These are phyloP conservation scores for Oxycera nigricornis DNA, from an alignment of 2,888 invertebrate genomes.

Conservation along the genomic window DNA sequence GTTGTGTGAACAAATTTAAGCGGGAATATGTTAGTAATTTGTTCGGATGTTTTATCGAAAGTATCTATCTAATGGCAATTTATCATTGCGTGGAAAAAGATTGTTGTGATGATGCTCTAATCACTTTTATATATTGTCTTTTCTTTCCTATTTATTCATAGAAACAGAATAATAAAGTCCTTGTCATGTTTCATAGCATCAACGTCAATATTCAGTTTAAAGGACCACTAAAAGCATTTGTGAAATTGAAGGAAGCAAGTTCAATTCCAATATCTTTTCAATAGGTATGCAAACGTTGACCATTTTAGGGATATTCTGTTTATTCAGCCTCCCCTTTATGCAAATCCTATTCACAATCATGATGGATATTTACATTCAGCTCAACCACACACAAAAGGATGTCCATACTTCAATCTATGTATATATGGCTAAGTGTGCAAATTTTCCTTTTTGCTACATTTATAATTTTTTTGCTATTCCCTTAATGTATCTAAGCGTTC, in stretches of 20 bases:
- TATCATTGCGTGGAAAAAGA: not conserved
- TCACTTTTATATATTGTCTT: too few species aligned
- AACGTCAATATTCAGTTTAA: not conserved
- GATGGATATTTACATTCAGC: not conserved
- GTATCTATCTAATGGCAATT: not conserved
- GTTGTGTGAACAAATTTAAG: slow-evolving; percentile 21
- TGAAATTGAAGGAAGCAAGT: not conserved
- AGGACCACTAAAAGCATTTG: not conserved
- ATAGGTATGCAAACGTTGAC: not conserved
- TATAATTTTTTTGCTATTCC: not conserved
- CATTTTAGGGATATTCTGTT: not conserved
- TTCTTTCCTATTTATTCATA: too few species aligned
- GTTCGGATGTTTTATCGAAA: not conserved
- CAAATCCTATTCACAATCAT: not conserved
- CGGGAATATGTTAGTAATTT: not conserved
- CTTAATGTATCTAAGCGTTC: not conserved
- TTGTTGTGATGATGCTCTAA: too few species aligned
- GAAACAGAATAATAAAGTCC: too few species aligned
- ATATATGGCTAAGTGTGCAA: too few species aligned
- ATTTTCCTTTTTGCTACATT: too few species aligned
- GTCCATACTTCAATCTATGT: too few species aligned
- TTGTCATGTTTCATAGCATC: not conserved
- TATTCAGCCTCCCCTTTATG: not conserved
- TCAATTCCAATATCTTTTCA: not conserved
- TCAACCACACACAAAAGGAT: not conserved